Percentiles rank a stretch among this genome's conserved stretches.
These are phyloP conservation scores for Apomyelois bistriatella DNA, from an alignment of 2,888 invertebrate species.

Conservation along the genomic window DNA sequence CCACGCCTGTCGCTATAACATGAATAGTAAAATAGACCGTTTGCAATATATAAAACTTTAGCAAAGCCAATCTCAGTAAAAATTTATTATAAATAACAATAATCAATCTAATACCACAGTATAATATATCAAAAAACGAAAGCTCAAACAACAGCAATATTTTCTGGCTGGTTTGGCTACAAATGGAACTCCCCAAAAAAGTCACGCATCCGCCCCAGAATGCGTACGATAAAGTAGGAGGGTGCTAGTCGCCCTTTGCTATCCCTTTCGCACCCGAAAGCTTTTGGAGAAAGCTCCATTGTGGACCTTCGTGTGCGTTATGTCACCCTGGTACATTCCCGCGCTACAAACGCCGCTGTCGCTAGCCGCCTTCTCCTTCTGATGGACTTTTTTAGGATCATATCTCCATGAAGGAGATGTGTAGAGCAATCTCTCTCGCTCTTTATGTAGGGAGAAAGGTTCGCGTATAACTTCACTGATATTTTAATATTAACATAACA, in stretches of 20 bases:
- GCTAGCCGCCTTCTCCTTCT: constrained; percentile 77
- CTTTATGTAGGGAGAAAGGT: constrained; percentile 14
- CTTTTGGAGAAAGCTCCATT: constrained; percentile 56
- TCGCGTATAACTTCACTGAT: not conserved
- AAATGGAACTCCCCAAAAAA: constrained; percentile 33
- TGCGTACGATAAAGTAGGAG: constrained; percentile 43
- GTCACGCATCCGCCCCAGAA: constrained; percentile 27
- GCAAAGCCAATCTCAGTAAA: too few relatives aligned
- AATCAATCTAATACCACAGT: too few relatives aligned
- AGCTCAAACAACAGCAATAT: too few relatives aligned
- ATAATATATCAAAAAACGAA: too few relatives aligned
- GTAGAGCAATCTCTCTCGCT: constrained; percentile 28
- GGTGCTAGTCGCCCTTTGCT: constrained; percentile 31
- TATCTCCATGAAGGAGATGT: constrained; percentile 34
- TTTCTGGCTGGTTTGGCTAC: too few relatives aligned
- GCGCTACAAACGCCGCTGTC: constrained; percentile 71
- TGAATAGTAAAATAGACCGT: too few relatives aligned
- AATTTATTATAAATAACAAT: too few relatives aligned
- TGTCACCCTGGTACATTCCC: constrained; percentile 72
- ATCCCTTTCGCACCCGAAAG: constrained; percentile 54
- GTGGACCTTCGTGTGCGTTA: constrained; percentile 33
- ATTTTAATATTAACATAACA: not conserved
- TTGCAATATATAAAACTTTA: too few relatives aligned
- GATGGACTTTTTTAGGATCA: constrained; percentile 48
- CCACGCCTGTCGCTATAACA: too few relatives aligned